These are phyloP conservation scores for Thermophis baileyi DNA, from an alignment of 2,113 vertebrate species.

Conservation along the genomic window DNA sequence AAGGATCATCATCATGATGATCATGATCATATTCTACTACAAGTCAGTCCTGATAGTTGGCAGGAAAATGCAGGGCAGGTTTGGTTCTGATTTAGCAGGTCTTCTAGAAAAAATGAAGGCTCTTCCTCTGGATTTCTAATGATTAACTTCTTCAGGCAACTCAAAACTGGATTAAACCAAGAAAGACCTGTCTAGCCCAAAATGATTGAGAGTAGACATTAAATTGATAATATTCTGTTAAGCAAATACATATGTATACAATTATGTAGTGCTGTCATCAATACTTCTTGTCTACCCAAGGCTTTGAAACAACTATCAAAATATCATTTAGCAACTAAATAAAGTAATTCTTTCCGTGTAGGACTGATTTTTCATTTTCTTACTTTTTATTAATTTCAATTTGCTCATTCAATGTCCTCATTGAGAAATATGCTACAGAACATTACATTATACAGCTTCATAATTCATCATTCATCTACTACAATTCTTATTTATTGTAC, in stretches of 20 bases:
- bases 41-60: too few species aligned
- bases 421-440: constrained; percentile 16
- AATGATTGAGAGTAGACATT: neutral
- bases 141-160: neutral
- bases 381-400: constrained; percentile 22
- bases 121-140: neutral
- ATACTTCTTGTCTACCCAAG: neutral
- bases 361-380: neutral
- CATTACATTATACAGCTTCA: neutral
- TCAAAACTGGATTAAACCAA: neutral
- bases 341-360: too few species aligned
- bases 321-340: neutral
- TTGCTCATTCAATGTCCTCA: constrained; percentile 36
- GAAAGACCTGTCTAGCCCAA: neutral
- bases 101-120: neutral
- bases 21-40: too few species aligned
- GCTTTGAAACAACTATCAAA: neutral
- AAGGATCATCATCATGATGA: too few species aligned
- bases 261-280: neutral
- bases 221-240: neutral
- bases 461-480: constrained; percentile 30
- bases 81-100: neutral
- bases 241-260: too few species aligned
- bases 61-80: too few species aligned
- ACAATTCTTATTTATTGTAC: constrained; percentile 28